phyloP scores from a whole-genome alignment of 2,113 vertebrate species.

The Gambusia holbrooki region DNA sequence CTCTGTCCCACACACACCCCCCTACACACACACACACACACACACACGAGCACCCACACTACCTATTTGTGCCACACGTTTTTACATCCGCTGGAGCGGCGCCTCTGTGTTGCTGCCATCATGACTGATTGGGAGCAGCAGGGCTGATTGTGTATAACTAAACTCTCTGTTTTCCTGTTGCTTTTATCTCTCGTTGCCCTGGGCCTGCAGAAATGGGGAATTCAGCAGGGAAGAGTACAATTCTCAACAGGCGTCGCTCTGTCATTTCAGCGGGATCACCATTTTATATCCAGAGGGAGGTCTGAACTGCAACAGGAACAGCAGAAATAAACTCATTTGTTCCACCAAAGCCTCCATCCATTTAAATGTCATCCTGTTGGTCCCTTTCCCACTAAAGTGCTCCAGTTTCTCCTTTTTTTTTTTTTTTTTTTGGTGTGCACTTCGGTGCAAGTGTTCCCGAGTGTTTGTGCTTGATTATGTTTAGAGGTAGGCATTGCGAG shows the following conservation, averaged over 20 bases:
- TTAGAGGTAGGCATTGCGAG: conserved; percentile 26
- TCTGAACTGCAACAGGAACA: conserved; percentile 26
- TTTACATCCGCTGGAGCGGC: conserved; percentile 25
- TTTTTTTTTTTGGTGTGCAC: conserved; percentile 30
- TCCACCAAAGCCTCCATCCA: conserved; percentile 33
- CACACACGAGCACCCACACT: background rate
- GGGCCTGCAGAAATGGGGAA: conserved; percentile 11
- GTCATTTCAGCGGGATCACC: conserved; percentile 37
- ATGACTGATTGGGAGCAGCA: conserved; percentile 69
- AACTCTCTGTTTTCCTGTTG: conserved; percentile 39
- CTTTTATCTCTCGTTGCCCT: conserved; percentile 36
- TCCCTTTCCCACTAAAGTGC: conserved; percentile 33
- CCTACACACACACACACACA: background rate
- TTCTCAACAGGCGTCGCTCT: conserved; percentile 46
- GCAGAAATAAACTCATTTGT: conserved; percentile 49
- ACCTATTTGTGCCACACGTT: conserved; percentile 6
- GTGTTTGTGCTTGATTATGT: background rate
- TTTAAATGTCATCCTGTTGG: conserved; percentile 56
- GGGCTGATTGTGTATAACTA: conserved; percentile 50
- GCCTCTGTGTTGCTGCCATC: conserved; percentile 23
- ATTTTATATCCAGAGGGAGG: conserved; percentile 47
- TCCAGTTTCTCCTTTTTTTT: conserved; percentile 30
- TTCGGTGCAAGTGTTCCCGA: background rate
- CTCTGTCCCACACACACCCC: conserved; percentile 2
- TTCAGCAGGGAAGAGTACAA: conserved; percentile 52